phyloP scores from a whole-genome alignment of 2,797 vertebrate genomes.

The Enteromius paludinosus region DNA sequence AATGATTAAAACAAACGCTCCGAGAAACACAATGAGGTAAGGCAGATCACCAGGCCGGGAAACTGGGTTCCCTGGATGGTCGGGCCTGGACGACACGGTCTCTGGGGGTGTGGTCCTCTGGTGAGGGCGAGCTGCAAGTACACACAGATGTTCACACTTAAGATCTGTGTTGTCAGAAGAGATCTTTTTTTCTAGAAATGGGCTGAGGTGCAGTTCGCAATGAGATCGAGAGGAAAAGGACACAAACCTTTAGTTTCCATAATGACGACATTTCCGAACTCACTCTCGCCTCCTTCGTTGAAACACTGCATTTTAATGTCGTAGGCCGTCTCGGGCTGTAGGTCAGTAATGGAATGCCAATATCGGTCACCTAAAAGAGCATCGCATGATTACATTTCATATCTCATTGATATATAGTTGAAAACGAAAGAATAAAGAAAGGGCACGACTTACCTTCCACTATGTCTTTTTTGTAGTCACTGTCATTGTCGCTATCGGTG shows the following conservation, averaged over 20 bases:
- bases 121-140: slow-evolving; percentile 80
- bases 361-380: slow-evolving; percentile 84
- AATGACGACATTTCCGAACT: slow-evolving; percentile 98
- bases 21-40: slow-evolving; percentile 93
- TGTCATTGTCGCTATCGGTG: slow-evolving; percentile 98
- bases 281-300: slow-evolving; percentile 95
- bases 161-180: slow-evolving; percentile 2
- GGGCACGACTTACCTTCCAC: slow-evolving; percentile 85
- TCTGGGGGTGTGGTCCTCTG: slow-evolving; percentile 77
- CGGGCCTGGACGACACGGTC: slow-evolving; percentile 23
- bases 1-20: slow-evolving; percentile 91
- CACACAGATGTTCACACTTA: slow-evolving; percentile 54
- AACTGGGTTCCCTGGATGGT: slow-evolving; percentile 68
- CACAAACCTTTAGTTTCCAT: slow-evolving; percentile 94
- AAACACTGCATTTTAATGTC: slow-evolving; percentile 99
- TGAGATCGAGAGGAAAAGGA: not conserved
- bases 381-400: not conserved
- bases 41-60: slow-evolving; percentile 91
- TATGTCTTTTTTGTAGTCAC: slow-evolving; percentile 96
- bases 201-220: not conserved
- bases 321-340: slow-evolving; percentile 96
- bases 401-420: not conserved
- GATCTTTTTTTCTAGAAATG: not conserved
- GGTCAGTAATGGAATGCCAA: slow-evolving; percentile 95
- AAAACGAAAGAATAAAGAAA: not conserved